These are phyloP conservation scores for Caenorhabditis latens DNA, from an alignment of 1,140 invertebrate genomes.

Conservation along the genomic window DNA sequence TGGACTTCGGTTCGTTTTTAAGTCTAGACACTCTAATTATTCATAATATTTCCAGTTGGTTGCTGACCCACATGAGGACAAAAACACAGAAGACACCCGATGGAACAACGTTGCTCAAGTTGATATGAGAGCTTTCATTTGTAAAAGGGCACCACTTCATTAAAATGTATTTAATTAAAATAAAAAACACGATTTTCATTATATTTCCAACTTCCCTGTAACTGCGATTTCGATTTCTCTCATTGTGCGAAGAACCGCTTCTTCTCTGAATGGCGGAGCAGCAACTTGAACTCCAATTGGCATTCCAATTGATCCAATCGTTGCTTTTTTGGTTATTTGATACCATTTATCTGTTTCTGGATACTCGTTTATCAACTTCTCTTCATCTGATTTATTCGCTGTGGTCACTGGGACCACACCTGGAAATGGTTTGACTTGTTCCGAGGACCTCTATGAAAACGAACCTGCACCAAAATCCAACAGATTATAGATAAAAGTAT, in stretches of 20 bases:
- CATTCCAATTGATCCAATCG: slow-evolving; percentile 74
- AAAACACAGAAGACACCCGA: slow-evolving; percentile 49
- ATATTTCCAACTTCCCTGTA: background rate
- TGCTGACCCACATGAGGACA: slow-evolving; percentile 47
- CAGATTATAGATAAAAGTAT: slow-evolving; percentile 76
- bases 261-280: slow-evolving; percentile 78
- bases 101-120: slow-evolving; percentile 43
- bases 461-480: slow-evolving; percentile 77
- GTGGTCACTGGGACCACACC: slow-evolving; percentile 75
- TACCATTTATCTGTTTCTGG: slow-evolving; percentile 70
- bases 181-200: too few species aligned
- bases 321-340: slow-evolving; percentile 73
- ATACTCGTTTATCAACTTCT: slow-evolving; percentile 70
- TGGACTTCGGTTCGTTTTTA: slow-evolving; percentile 27
- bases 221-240: slow-evolving; percentile 65
- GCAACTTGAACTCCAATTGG: slow-evolving; percentile 79
- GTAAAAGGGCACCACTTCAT: slow-evolving; percentile 43
- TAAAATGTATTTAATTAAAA: background rate
- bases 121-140: slow-evolving; percentile 49
- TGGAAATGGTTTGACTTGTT: background rate
- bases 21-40: background rate
- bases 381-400: slow-evolving; percentile 75
- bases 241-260: slow-evolving; percentile 67
- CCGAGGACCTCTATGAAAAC: background rate
- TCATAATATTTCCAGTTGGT: slow-evolving; percentile 14